Conservation (phyloP, 1,140 invertebrate genomes). For the Drosophila subobscura region DNA sequence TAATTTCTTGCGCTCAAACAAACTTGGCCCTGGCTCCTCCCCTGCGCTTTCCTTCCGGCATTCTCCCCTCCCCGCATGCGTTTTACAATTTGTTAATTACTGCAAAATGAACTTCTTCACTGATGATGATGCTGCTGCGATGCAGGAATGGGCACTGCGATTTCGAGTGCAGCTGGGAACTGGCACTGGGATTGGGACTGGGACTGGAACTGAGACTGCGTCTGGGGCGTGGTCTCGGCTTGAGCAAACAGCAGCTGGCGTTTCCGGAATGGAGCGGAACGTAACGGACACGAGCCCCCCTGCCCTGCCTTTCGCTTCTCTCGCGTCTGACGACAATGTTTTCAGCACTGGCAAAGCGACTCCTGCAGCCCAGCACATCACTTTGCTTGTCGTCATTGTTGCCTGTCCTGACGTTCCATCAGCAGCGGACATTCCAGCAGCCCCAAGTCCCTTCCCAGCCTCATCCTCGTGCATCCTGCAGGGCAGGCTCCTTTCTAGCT, state of each 20-base stretch:
- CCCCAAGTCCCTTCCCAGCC: conserved; percentile 1
- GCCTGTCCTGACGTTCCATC: conserved; percentile 61
- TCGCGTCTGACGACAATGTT: conserved; percentile 61
- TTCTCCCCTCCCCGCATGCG: conserved; percentile 23
- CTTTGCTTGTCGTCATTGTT: conserved; percentile 68
- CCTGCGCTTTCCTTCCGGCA: background rate
- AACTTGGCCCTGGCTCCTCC: conserved; percentile 48
- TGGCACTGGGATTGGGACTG: background rate
- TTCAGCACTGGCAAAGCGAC: conserved; percentile 39
- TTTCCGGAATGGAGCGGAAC: conserved; percentile 38
- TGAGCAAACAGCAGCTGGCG: conserved; percentile 65
- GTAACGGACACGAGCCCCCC: too few species aligned
- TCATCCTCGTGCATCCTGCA: background rate
- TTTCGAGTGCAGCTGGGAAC: background rate
- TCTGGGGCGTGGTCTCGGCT: conserved; percentile 10
- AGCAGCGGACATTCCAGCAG: conserved; percentile 40
- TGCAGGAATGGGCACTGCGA: conserved; percentile 1
- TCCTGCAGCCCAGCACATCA: conserved; percentile 41
- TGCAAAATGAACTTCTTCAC: conserved; percentile 74
- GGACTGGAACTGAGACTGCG: background rate
- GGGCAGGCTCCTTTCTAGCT: background rate
- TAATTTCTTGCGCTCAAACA: conserved; percentile 74
- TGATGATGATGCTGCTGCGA: conserved; percentile 34
- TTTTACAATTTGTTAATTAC: conserved; percentile 82
- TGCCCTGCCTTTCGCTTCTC: too few species aligned